These are phyloP conservation scores for Notospermus geniculatus DNA, from an alignment of 1,140 invertebrate species.

Conservation along the genomic window DNA sequence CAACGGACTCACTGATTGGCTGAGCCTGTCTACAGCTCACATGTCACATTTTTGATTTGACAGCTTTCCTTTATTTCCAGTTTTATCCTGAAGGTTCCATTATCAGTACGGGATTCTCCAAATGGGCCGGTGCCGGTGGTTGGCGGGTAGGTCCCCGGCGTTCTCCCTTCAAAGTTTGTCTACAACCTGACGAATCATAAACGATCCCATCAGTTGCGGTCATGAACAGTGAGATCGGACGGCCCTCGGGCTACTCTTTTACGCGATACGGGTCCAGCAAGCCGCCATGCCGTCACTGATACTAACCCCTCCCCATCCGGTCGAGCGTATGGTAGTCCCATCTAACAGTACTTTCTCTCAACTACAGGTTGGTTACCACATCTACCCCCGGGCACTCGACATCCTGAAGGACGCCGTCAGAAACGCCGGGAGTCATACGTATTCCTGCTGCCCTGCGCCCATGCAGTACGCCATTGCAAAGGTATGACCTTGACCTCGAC, in stretches of 20 bases:
- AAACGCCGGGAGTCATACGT: conserved; percentile 49
- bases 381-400: conserved; percentile 43
- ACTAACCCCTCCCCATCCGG: too few species aligned
- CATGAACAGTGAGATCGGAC: too few species aligned
- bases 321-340: too few species aligned
- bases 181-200: too few species aligned
- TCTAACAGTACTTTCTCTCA: background rate
- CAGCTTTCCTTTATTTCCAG: too few species aligned
- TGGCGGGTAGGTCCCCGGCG: conserved; percentile 46
- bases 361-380: conserved; percentile 45
- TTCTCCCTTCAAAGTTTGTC: background rate
- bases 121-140: conserved; percentile 53
- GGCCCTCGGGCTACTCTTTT: too few species aligned
- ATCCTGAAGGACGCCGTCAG: conserved; percentile 32
- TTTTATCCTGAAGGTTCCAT: conserved; percentile 54
- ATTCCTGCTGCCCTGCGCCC: conserved; percentile 46
- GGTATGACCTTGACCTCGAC: conserved; percentile 25
- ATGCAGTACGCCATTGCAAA: conserved; percentile 46
- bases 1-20: too few species aligned
- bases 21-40: too few species aligned
- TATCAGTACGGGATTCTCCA: conserved; percentile 48
- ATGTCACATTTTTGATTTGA: too few species aligned
- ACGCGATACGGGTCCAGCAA: too few species aligned
- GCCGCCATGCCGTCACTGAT: too few species aligned
- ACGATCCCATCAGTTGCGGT: too few species aligned